These are phyloP conservation scores for Eilema depressum DNA, from an alignment of 2,888 invertebrate species.

Conservation along the genomic window DNA sequence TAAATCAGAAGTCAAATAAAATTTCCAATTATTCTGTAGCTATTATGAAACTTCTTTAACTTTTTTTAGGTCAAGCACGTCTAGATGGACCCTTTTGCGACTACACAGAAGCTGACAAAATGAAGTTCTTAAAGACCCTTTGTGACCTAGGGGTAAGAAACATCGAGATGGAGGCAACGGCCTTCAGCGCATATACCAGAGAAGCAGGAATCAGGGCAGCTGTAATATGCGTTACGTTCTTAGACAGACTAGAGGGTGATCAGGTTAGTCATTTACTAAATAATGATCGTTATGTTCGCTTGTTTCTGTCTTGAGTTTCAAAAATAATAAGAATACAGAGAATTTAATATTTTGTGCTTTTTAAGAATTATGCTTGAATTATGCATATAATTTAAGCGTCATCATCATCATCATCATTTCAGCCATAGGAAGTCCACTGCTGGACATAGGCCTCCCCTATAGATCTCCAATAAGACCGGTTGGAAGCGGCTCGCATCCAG, in stretches of 20 bases:
- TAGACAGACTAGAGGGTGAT: conserved; percentile 91
- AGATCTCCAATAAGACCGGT: no score
- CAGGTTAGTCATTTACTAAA: conserved; percentile 78
- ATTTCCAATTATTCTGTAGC: no score
- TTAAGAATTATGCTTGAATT: no score
- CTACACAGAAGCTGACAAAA: conserved; percentile 88
- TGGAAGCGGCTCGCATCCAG: no score
- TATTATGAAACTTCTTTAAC: neutral
- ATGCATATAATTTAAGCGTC: no score
- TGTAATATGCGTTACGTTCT: conserved; percentile 90
- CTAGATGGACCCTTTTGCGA: conserved; percentile 92
- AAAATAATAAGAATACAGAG: no score
- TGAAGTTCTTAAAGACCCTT: conserved; percentile 86
- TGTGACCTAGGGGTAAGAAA: conserved; percentile 88
- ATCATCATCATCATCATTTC: no score
- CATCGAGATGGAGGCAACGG: conserved; percentile 93
- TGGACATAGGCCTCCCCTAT: no score
- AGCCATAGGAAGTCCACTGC: no score
- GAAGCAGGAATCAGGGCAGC: conserved; percentile 89
- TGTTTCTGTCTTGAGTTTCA: no score
- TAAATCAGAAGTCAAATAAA: no score
- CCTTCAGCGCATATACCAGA: conserved; percentile 90
- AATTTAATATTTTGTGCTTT: no score
- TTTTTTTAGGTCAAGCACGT: conserved; percentile 90
- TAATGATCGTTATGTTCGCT: conserved; percentile 31